Evolutionary conservation across 2,113 vertebrate genomes (phyloP), one percentile per base, ranked within the genome.

Genomic region (Tringa solitaria): DNA sequence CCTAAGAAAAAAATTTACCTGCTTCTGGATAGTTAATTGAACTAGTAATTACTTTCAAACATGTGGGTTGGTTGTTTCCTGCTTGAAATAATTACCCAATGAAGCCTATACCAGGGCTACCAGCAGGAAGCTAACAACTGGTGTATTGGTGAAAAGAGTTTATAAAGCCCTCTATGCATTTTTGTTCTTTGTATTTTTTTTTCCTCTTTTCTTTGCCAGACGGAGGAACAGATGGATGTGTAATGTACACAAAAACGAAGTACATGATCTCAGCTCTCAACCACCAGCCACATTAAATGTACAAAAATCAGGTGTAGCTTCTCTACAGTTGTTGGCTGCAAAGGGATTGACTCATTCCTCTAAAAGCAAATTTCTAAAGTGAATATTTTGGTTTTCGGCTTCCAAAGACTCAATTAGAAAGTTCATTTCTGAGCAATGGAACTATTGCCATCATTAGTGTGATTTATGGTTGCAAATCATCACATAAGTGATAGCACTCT

Each of bases 31-130:
- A 95, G 90, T 91, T 96, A 97, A 97, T 97, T 97, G 93, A 98
- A 95, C 97, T 96, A 96, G 90, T 96, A 97, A 98, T 98, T 97
- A 93, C 95, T 96, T 89, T 93, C 93, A 90, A 97, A 96, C 94
- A 96, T 89, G 96, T 95, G 90, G 85, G 89, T 83, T 97, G 68
- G 93, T 92, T 97, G 83, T 96, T 97, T 97, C 79, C 91, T 96
- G 72, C 91, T 95, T 97, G 92, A 98, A 97, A 95, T 96, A 96
- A 97, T 97, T 97, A 96, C 46, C 27, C 84, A 90, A 32, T 93
- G 97, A 97, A 94, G 94, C 69, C 89, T 97, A 57, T 70, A 77
- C 57, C 48, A 86, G 57, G 64, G 39, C 51, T 95, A 87, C 94
- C 96, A 96, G 88, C 90, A 93, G 97, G 97, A 95, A 93, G 67